These are phyloP conservation scores for Dolichotis patagonum DNA, from an alignment of 2,113 vertebrate genomes.

Conservation along the genomic window DNA sequence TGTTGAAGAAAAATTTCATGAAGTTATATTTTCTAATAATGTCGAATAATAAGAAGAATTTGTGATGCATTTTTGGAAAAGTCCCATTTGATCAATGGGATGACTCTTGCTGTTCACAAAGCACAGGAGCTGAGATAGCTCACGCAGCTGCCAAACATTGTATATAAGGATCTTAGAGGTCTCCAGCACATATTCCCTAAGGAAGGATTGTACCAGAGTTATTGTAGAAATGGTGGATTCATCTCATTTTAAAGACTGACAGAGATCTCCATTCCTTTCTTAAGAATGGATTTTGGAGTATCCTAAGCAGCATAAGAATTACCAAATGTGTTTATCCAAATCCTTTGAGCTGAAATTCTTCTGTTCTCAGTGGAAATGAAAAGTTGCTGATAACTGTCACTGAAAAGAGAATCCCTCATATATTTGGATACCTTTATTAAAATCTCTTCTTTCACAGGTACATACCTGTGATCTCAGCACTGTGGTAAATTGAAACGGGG, in stretches of 20 bases:
- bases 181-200: neutral
- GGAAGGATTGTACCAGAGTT: neutral
- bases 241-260: neutral
- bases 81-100: accelerated
- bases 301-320: neutral
- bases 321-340: neutral
- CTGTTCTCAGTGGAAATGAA: neutral
- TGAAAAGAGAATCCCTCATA: neutral
- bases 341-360: neutral
- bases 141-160: accelerated
- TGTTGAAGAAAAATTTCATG: neutral
- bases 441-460: neutral
- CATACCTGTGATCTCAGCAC: neutral
- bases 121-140: accelerated
- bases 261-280: neutral
- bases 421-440: neutral
- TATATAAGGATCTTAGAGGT: accelerated
- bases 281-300: neutral
- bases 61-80: neutral
- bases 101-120: neutral
- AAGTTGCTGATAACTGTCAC: neutral
- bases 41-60: neutral
- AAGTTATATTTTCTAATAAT: conserved; percentile 1
- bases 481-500: neutral
- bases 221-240: neutral